phyloP scores from a whole-genome alignment of 2,888 invertebrate species.

The Euplagia quadripunctaria region DNA sequence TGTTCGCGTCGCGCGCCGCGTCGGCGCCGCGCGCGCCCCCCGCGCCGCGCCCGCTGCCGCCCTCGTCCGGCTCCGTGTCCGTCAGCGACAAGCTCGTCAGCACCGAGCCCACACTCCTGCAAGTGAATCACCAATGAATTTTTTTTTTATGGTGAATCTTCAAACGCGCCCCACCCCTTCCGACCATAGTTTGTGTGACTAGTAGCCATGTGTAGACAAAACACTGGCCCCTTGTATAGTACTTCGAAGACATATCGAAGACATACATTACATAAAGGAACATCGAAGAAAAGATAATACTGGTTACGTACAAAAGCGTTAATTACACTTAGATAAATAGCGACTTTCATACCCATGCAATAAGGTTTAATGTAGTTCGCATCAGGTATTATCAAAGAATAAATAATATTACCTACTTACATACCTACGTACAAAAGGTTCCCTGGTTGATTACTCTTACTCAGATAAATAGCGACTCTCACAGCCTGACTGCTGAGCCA shows the following conservation, averaged over 20 bases:
- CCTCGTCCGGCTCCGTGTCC: conserved; percentile 59
- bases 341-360: background rate
- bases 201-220: no score
- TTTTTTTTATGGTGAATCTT: no score
- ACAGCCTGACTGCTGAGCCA: no score
- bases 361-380: background rate
- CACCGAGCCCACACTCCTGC: conserved; percentile 58
- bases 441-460: no score
- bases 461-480: no score
- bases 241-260: no score
- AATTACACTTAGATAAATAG: background rate
- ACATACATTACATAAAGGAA: no score
- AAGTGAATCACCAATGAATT: conserved; percentile 18
- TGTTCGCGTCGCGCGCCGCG: conserved; percentile 58
- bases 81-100: conserved; percentile 70
- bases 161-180: background rate
- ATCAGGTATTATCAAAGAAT: no score
- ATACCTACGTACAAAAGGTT: background rate
- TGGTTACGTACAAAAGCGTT: background rate
- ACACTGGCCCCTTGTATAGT: no score
- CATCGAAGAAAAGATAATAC: background rate
- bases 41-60: conserved; percentile 20
- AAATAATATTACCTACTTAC: no score
- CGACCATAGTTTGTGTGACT: no score
- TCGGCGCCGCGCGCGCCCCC: conserved; percentile 36